These are phyloP conservation scores for Aspiorhynchus laticeps DNA, from an alignment of 2,113 vertebrate species.

Conservation along the genomic window DNA sequence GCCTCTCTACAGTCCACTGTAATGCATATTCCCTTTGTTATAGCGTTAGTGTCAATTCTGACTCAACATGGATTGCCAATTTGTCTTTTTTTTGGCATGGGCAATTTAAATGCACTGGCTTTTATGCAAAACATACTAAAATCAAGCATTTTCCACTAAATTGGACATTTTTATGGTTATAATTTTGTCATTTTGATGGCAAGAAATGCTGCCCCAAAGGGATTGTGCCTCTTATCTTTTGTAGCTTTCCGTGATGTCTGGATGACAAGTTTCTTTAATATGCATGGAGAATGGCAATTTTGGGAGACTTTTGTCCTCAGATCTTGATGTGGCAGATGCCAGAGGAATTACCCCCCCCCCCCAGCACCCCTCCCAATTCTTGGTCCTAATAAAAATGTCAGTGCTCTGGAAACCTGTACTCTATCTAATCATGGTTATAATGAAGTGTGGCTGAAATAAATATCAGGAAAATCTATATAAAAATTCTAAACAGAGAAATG, in stretches of 20 bases:
- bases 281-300: constrained; percentile 75
- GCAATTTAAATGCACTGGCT: constrained; percentile 89
- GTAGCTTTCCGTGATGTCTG: constrained; percentile 79
- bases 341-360: constrained; percentile 48
- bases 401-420: constrained; percentile 51
- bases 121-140: constrained; percentile 95
- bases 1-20: constrained; percentile 56
- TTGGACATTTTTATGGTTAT: constrained; percentile 93
- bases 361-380: constrained; percentile 45
- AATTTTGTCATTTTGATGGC: constrained; percentile 89
- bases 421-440: constrained; percentile 51
- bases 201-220: constrained; percentile 82
- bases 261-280: constrained; percentile 87
- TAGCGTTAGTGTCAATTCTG: constrained; percentile 67
- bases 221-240: constrained; percentile 78
- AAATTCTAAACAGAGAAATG: constrained; percentile 18
- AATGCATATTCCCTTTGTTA: constrained; percentile 69
- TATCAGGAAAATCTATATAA: constrained; percentile 27
- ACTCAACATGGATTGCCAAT: constrained; percentile 76
- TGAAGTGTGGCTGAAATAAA: constrained; percentile 31
- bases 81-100: constrained; percentile 84
- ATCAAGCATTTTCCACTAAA: constrained; percentile 87
- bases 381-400: constrained; percentile 59
- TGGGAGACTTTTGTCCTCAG: constrained; percentile 59
- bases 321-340: constrained; percentile 56